These are phyloP conservation scores for Tinamus guttatus DNA, from an alignment of 2,113 vertebrate species.

Conservation along the genomic window DNA sequence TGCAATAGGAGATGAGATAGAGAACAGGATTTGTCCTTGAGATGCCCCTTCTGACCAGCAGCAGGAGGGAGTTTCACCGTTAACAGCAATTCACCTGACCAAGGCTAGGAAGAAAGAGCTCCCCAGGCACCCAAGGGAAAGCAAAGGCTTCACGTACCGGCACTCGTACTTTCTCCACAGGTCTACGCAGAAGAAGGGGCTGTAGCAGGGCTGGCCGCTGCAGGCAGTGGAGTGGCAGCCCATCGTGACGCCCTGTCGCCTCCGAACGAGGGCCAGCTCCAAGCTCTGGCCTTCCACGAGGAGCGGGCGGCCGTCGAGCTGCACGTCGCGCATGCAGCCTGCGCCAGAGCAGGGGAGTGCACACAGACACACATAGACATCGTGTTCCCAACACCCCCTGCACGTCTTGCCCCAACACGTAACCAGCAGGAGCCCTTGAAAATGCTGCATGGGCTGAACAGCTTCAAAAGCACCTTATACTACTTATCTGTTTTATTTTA, in stretches of 20 bases:
- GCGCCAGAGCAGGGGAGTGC: neutral
- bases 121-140: neutral
- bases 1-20: neutral
- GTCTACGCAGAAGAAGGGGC: constrained; percentile 86
- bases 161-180: constrained; percentile 92
- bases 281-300: constrained; percentile 82
- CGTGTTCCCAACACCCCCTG: neutral
- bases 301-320: constrained; percentile 81
- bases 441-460: neutral
- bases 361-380: neutral
- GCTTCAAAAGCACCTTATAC: neutral
- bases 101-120: neutral
- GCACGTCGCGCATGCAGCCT: constrained; percentile 90
- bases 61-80: neutral
- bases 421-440: neutral
- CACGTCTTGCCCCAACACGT: neutral
- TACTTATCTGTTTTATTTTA: neutral
- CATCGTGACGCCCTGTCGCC: constrained; percentile 75
- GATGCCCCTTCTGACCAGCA: neutral
- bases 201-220: constrained; percentile 80
- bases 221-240: constrained; percentile 89
- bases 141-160: constrained; percentile 74
- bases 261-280: constrained; percentile 76
- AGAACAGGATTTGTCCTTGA: neutral
- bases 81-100: neutral